Percentiles rank a stretch among this genome's conserved stretches.
phyloP scores from a whole-genome alignment of 2,797 vertebrate genomes.

The Zalophus californianus region DNA sequence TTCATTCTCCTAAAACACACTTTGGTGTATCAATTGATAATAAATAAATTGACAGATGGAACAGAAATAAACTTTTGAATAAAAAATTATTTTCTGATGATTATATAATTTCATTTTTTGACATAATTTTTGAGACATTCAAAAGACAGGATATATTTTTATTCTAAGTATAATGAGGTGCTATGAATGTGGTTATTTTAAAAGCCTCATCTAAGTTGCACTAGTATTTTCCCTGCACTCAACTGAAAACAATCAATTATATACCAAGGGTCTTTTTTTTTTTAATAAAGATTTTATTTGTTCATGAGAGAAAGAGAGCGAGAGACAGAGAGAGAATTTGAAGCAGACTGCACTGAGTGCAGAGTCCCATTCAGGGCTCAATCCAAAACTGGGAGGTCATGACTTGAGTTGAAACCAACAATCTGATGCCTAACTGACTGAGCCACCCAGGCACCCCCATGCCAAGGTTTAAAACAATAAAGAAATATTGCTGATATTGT shows the following conservation, averaged over 20 bases:
- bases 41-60: not conserved
- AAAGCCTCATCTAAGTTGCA: not conserved
- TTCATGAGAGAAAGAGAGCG: not conserved
- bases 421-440: not conserved
- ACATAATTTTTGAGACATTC: not conserved
- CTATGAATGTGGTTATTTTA: not conserved
- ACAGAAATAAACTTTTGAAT: not conserved
- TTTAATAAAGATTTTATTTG: not conserved
- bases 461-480: not conserved
- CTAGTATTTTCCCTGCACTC: not conserved
- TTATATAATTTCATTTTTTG: constrained; percentile 38
- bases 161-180: not conserved
- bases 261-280: not conserved
- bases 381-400: not conserved
- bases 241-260: not conserved
- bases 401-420: not conserved
- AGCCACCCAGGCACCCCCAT: not conserved
- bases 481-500: not conserved
- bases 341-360: not conserved
- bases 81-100: not conserved
- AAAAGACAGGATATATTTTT: not conserved
- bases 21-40: not conserved
- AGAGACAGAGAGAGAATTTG: not conserved
- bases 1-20: not conserved
- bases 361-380: not conserved